Evolutionary conservation across 2,888 invertebrate genomes (phyloP), one percentile per base, ranked within the genome.

Genomic region (Tanypteryx hageni): DNA sequence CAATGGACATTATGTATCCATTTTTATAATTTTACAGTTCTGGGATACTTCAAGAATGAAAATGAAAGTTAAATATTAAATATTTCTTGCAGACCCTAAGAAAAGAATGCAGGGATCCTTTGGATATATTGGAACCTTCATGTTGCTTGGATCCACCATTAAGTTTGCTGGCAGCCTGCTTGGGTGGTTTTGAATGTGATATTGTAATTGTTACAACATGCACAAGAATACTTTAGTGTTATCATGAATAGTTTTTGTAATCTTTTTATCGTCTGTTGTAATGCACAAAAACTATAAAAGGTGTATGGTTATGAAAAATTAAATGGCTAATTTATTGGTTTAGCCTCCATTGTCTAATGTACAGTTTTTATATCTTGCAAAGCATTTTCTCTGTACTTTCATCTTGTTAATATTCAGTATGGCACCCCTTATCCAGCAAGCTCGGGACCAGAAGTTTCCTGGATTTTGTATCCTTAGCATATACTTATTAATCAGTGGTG

Each of bases 31-130:
- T 18, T 61, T 61, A 61, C 13, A 61, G 5, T 61, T 61, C 61
- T 61, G 14, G 1, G 18, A 61, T 61, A 16, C 61, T 61, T 61
- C 61, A 61, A 61, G 13, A 61, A 61, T 16, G 61, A 16, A 61
- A 61, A 2, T 18, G 0, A 13, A 61, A 16, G 18, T 61, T 61
- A 61, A 61, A 11, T 14, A 59, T 59, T 14, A 59, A 59, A 16
- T 61, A 64, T 61, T 85, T 61, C 57, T 93, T 93, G 5, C 93
- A 94, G 94, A 94, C 92, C 94, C 94, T 56, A 93, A 93, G 84
- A 94, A 94, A 92, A 93, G 95, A 76, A 93, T 94, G 93, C 92
- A 94, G 82, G 95, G 95, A 31, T 93, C 93, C 31, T 94, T 94
- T 93, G 94, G 94, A 44, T 94, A 94, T 93, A 92, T 95, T 68